Evolutionary conservation across 1,140 invertebrate genomes (phyloP), one percentile per base, ranked within the genome.

Genomic region (Xylocopa sonorina): DNA sequence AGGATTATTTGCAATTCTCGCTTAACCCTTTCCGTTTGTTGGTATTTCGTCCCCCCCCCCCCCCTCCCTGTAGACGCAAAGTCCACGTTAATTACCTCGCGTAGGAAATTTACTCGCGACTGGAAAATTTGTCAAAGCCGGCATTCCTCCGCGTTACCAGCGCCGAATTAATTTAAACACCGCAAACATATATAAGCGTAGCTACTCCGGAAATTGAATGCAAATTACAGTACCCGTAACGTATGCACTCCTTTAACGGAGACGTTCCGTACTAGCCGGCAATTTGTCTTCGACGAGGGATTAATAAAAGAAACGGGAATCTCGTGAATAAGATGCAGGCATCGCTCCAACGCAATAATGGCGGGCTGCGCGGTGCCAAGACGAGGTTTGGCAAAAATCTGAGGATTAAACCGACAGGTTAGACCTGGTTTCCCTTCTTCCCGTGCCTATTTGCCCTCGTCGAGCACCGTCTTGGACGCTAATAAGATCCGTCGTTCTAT

Each of bases 331-430:
- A 1, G 32, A 27, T 27, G 53, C 50, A 66, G 73, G 51, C 73
- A 67, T 66, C 24, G 73, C 50, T 67, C 62, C 62, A 57, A 76
- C 27, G 38, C 27, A 66, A 76, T 76, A 76, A 67, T 46, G 62
- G 73, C 38, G 21, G n/a, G 21, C 41, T 38, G 24, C 29, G 34
- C 50, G 29, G 50, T 75, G 62, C 38, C 62, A 76, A 66, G 67
- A 53, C 50, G 50, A 57, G 21, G 14, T 67, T n/a, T 76, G 73
- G 73, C 62, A 76, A 55, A 76, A 76, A 66, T 66, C 50, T 29
- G 18, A 0, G 62, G 27, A 27, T 51, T 66, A 67, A 67, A 66
- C 41, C 24, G 62, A 43, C 50, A 46, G 38, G 67, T 66, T 57
- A 76, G n/a, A 21, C 34, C n/a, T 32, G 27, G 46, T 67, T 67